Evolutionary conservation across 37 sponge, comb jelly and placozoan genomes (phyloP).

Genomic region (Geodia barretti): DNA sequence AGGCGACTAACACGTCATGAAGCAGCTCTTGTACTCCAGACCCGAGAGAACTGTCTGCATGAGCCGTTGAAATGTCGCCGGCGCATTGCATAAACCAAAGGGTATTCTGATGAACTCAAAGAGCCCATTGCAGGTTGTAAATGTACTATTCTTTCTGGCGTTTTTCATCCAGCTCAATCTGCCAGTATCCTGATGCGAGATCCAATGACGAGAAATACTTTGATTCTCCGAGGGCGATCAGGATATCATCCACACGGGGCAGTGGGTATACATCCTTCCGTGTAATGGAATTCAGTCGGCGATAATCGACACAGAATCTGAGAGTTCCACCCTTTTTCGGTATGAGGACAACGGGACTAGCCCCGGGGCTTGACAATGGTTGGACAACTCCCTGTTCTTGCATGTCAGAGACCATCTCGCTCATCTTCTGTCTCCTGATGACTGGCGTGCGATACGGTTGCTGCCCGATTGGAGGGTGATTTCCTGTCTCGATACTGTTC

Average conservation of each 20-base stretch:
- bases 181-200: conserved; percentile 42
- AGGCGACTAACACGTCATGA: conserved; percentile 48
- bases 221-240: conserved; percentile 12
- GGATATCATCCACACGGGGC: conserved; percentile 31
- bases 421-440: conserved; percentile 7
- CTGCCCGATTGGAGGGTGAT: conserved; percentile 50
- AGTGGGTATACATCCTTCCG: conserved; percentile 51
- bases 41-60: conserved; percentile 45
- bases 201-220: conserved; percentile 42
- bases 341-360: conserved; percentile 30
- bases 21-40: conserved; percentile 4
- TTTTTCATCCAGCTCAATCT: conserved; percentile 25
- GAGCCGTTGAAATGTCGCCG: conserved; percentile 39
- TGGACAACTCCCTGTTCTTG: conserved; percentile 9
- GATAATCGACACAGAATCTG: conserved; percentile 32
- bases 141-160: conserved; percentile 43
- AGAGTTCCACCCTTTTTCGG: conserved; percentile 17
- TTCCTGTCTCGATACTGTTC: conserved; percentile 53
- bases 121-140: conserved; percentile 44
- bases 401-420: conserved; percentile 46
- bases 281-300: conserved; percentile 30
- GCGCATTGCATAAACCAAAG: conserved; percentile 26
- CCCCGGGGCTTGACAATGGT: conserved; percentile 25
- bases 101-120: conserved; percentile 50
- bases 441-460: conserved; percentile 42